A percentile compares a stretch with the other conserved stretches of the same genome.
These are phyloP conservation scores for Tetrapedia diversipes DNA, from an alignment of 2,888 invertebrate genomes.

Conservation along the genomic window DNA sequence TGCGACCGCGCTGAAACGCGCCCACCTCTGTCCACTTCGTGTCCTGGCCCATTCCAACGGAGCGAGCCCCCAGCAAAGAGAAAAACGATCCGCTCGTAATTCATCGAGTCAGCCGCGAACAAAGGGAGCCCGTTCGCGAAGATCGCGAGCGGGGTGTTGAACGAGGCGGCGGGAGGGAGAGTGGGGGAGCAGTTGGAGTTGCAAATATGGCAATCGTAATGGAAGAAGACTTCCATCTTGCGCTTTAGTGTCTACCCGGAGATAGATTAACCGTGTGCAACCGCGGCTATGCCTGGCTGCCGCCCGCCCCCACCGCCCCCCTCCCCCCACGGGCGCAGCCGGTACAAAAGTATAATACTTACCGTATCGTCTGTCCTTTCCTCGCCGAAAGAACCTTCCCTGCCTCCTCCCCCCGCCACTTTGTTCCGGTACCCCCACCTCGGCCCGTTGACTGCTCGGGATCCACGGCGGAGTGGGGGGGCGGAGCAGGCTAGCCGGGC, in stretches of 20 bases:
- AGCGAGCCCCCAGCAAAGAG: constrained; percentile 22
- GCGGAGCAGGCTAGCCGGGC: constrained; percentile 38
- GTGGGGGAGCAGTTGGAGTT: constrained; percentile 43
- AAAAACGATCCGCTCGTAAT: constrained; percentile 43
- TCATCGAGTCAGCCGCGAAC: constrained; percentile 51
- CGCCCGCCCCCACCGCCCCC: constrained; percentile 66
- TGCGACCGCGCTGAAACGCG: background rate
- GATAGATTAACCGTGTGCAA: constrained; percentile 75
- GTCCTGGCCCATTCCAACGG: background rate
- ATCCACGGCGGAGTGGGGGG: constrained; percentile 13
- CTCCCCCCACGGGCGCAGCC: no score
- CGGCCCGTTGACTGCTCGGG: constrained; percentile 17
- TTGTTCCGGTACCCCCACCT: constrained; percentile 61
- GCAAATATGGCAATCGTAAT: constrained; percentile 74
- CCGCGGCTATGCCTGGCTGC: constrained; percentile 69
- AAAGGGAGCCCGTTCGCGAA: constrained; percentile 46
- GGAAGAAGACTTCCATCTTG: constrained; percentile 77
- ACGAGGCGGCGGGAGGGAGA: constrained; percentile 20
- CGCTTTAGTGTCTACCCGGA: constrained; percentile 75
- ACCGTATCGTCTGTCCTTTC: constrained; percentile 66
- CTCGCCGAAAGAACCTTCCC: constrained; percentile 59
- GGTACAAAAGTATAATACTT: constrained; percentile 67
- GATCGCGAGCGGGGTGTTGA: constrained; percentile 55
- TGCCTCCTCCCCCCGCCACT: constrained; percentile 64
- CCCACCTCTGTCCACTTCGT: background rate